Conservation (phyloP, 2,113 vertebrate species). For the Burhinus bistriatus region DNA sequence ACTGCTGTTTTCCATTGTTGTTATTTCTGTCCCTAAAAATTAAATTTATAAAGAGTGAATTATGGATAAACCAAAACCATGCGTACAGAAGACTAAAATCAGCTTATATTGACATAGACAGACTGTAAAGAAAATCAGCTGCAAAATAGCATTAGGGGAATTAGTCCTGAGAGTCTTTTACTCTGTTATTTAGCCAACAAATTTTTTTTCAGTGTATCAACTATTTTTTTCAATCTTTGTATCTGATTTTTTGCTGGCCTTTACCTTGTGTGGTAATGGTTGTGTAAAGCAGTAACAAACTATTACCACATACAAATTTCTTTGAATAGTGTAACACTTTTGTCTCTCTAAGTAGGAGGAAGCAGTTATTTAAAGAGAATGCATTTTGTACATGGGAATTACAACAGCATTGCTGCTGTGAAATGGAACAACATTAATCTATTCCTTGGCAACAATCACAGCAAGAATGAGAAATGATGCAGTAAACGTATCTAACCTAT, state of each 20-base stretch:
- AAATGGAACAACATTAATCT: constrained; percentile 11
- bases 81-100: background rate
- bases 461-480: background rate
- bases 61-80: background rate
- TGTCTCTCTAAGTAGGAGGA: background rate
- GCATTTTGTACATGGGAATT: background rate
- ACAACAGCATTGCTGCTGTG: background rate
- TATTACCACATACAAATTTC: background rate
- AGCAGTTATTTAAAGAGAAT: background rate
- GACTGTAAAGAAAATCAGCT: background rate
- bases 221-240: background rate
- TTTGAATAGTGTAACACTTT: background rate
- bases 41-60: background rate
- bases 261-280: background rate
- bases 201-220: background rate
- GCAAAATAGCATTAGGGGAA: background rate
- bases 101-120: background rate
- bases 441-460: constrained; percentile 15
- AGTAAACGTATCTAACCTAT: constrained; percentile 4
- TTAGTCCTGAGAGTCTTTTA: background rate
- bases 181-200: background rate
- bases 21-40: background rate
- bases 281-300: background rate
- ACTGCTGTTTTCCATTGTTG: background rate
- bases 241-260: background rate